These are phyloP conservation scores for Porites cylindrica DNA, from an alignment of 92 coral and sea anemone genomes.

Conservation along the genomic window DNA sequence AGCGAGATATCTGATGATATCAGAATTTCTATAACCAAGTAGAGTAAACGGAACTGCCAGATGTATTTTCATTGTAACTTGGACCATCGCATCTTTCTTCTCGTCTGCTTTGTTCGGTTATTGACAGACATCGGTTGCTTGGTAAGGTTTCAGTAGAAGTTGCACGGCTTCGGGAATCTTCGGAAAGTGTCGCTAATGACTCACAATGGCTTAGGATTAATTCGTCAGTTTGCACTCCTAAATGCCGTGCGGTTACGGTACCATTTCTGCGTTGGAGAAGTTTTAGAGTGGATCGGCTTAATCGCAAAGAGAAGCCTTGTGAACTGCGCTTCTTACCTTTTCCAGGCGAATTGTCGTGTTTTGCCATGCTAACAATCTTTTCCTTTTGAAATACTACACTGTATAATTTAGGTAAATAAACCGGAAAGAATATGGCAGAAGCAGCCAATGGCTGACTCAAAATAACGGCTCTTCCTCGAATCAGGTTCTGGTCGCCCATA, in stretches of 20 bases:
- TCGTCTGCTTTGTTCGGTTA: neutral
- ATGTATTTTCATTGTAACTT: neutral
- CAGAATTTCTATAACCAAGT: slow-evolving; percentile 21
- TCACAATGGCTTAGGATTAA: slow-evolving; percentile 11
- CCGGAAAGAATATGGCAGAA: slow-evolving; percentile 29
- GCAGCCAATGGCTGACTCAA: slow-evolving; percentile 40
- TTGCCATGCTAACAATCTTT: neutral
- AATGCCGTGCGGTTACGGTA: neutral
- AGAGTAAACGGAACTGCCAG: slow-evolving; percentile 8
- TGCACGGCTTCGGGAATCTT: slow-evolving; percentile 32
- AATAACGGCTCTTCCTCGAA: slow-evolving; percentile 24
- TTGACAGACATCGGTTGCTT: slow-evolving; percentile 18
- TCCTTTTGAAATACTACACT: slow-evolving; percentile 11
- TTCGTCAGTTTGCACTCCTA: neutral
- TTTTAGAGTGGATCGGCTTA: slow-evolving; percentile 11
- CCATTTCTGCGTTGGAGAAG: slow-evolving; percentile 29
- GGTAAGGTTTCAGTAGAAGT: slow-evolving; percentile 35
- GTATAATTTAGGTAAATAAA: slow-evolving; percentile 39
- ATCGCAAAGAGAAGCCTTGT: neutral
- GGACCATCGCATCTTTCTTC: neutral
- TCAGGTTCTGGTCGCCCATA: neutral
- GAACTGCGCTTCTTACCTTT: neutral
- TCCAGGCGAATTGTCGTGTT: neutral
- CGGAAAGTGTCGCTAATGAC: slow-evolving; percentile 18
- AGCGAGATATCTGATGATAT: neutral